phyloP scores from a whole-genome alignment of 2,113 vertebrate species.

The Dromaius novaehollandiae region DNA sequence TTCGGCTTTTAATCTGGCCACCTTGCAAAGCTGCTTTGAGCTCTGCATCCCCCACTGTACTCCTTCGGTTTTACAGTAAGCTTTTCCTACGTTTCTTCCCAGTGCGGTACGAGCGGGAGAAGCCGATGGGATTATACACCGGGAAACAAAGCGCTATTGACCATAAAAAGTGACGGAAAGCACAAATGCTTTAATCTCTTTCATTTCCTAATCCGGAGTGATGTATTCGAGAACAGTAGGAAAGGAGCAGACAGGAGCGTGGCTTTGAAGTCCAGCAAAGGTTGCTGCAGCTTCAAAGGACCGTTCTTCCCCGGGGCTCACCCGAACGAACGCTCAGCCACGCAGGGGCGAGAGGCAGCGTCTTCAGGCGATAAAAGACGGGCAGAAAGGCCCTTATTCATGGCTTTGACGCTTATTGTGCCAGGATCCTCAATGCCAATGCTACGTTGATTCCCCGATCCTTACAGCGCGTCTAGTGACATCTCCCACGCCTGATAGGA shows the following conservation, averaged over 20 bases:
- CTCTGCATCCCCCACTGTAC: background rate
- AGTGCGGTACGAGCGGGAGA: background rate
- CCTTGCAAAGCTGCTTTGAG: background rate
- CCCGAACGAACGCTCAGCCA: background rate
- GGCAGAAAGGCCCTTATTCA: constrained; percentile 23
- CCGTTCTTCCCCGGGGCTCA: background rate
- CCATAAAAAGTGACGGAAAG: background rate
- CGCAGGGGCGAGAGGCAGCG: background rate
- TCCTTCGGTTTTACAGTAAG: background rate
- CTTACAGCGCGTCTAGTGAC: rapidly evolving
- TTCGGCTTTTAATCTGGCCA: background rate
- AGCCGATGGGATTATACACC: background rate
- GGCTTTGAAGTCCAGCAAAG: constrained; percentile 42
- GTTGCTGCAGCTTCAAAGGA: constrained; percentile 42
- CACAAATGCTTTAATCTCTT: constrained; percentile 45
- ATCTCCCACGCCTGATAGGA: background rate
- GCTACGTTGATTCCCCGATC: rapidly evolving
- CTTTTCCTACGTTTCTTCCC: rapidly evolving
- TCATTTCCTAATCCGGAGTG: constrained; percentile 43
- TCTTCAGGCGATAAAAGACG: background rate
- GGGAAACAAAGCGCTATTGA: background rate
- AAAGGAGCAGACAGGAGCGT: background rate
- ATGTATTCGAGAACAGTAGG: constrained; percentile 26
- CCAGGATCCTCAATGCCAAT: background rate
- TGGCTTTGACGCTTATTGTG: constrained; percentile 26